Evolutionary conservation across 2,888 invertebrate genomes (phyloP).

Genomic region (Dryocosmus kuriphilus): DNA sequence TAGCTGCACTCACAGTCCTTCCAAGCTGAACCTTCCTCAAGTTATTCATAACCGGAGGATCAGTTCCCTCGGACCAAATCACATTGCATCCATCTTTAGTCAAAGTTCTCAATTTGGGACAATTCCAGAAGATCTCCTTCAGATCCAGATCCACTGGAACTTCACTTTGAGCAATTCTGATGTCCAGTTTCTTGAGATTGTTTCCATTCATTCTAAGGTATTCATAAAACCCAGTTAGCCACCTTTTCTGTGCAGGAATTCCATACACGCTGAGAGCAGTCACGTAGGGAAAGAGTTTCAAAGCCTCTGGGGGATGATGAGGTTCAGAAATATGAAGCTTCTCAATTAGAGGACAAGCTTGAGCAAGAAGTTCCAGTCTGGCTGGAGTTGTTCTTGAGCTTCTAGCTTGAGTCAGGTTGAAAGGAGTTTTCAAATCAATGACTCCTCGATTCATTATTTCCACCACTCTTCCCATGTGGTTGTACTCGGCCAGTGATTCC

Average conservation of each 20-base stretch:
- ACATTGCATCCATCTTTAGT: conserved; percentile 73
- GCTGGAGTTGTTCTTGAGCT: conserved; percentile 73
- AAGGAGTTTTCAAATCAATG: conserved; percentile 67
- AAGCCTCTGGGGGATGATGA: conserved; percentile 73
- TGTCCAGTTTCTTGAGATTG: conserved; percentile 71
- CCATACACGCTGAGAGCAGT: conserved; percentile 74
- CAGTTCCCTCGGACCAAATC: conserved; percentile 69
- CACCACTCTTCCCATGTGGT: conserved; percentile 75
- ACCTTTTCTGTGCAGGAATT: conserved; percentile 71
- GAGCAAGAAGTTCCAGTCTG: conserved; percentile 73
- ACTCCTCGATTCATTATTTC: conserved; percentile 73
- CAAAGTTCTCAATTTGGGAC: conserved; percentile 72
- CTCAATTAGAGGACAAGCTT: conserved; percentile 73
- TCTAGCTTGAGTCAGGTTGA: conserved; percentile 72
- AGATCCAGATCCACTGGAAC: conserved; percentile 70
- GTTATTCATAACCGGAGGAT: conserved; percentile 63
- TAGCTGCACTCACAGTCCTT: conserved; percentile 69
- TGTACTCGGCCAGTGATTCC: conserved; percentile 76
- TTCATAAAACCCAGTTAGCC: conserved; percentile 74
- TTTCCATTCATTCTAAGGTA: conserved; percentile 73
- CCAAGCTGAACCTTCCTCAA: conserved; percentile 74
- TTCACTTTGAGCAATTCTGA: conserved; percentile 70
- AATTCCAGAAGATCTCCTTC: conserved; percentile 68
- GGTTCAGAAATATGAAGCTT: conserved; percentile 76
- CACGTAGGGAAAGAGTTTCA: conserved; percentile 72